Conservation (phyloP, 2,797 vertebrate species). For the Parauchenoglanis punctatus region DNA sequence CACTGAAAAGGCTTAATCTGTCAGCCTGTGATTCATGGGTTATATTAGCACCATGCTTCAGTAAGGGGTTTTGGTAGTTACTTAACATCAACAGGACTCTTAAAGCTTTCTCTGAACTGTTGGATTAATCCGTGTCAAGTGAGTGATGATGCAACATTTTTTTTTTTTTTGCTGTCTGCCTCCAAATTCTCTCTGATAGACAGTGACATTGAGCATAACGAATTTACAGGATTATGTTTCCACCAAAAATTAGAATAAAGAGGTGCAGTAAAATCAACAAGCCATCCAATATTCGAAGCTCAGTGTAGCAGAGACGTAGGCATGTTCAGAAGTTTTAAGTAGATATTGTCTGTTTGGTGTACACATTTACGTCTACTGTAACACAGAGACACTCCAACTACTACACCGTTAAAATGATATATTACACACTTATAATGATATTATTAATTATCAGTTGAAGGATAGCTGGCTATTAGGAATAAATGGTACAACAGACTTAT, state of each 20-base stretch:
- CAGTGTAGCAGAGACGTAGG: not conserved
- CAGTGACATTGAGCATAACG: not conserved
- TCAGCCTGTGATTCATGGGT: constrained; percentile 46
- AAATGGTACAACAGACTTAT: not conserved
- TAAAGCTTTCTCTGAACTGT: constrained; percentile 39
- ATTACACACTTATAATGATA: not conserved
- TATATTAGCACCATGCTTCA: constrained; percentile 27
- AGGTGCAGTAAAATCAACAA: not conserved
- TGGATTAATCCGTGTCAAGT: constrained; percentile 43
- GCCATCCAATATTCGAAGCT: no score
- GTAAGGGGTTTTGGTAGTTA: constrained; percentile 40
- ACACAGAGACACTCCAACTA: not conserved
- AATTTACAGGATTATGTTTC: not conserved
- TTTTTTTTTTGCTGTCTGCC: not conserved
- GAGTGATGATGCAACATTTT: constrained; percentile 41
- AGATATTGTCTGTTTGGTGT: not conserved
- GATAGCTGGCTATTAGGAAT: not conserved
- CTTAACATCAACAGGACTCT: constrained; percentile 29
- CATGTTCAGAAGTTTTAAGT: not conserved
- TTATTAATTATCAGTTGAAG: not conserved
- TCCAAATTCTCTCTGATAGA: constrained; percentile 18
- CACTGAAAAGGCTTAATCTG: constrained; percentile 33
- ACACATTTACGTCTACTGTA: not conserved
- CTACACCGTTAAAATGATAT: not conserved
- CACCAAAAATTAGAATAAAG: not conserved